Conservation (phyloP, 1,140 invertebrate species). For the Drosophila teissieri region DNA sequence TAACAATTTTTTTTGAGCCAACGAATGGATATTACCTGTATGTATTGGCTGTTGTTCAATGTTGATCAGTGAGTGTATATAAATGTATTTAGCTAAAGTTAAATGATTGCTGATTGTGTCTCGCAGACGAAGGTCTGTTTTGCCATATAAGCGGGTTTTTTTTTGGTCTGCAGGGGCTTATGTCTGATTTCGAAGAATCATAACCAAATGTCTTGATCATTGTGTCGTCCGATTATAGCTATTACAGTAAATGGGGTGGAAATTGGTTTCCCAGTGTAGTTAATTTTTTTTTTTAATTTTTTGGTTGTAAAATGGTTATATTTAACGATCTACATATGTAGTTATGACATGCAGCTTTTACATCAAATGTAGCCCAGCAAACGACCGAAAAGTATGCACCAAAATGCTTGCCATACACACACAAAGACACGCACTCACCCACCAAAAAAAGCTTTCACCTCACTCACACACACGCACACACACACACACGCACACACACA, state of each 20-base stretch:
- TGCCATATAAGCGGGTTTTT: constrained; percentile 24
- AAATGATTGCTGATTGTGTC: constrained; percentile 22
- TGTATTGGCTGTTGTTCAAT: constrained; percentile 40
- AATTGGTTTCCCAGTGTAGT: not conserved
- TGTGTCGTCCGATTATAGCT: not conserved
- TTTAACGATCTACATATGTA: not conserved
- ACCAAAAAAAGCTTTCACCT: constrained; percentile 24
- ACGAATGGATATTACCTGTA: constrained; percentile 44
- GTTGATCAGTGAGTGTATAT: constrained; percentile 39
- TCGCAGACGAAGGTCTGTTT: constrained; percentile 3
- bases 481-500: not conserved
- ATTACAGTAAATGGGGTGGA: not conserved
- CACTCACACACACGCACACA: constrained; percentile 10
- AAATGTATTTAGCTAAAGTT: constrained; percentile 40
- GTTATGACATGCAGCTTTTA: constrained; percentile 5
- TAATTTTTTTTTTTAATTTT: not conserved
- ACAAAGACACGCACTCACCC: constrained; percentile 16
- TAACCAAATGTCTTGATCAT: not conserved
- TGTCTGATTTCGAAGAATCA: no score
- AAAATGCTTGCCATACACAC: constrained; percentile 35
- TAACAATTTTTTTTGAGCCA: constrained; percentile 39
- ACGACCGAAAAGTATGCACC: constrained; percentile 55
- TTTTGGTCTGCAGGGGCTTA: not conserved
- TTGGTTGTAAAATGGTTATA: not conserved
- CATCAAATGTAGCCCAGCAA: constrained; percentile 1